A percentile compares a stretch with the other conserved stretches of the same genome.
phyloP scores from a whole-genome alignment of 92 coral and sea anemone genomes.

The Zoanthus gigantus region DNA sequence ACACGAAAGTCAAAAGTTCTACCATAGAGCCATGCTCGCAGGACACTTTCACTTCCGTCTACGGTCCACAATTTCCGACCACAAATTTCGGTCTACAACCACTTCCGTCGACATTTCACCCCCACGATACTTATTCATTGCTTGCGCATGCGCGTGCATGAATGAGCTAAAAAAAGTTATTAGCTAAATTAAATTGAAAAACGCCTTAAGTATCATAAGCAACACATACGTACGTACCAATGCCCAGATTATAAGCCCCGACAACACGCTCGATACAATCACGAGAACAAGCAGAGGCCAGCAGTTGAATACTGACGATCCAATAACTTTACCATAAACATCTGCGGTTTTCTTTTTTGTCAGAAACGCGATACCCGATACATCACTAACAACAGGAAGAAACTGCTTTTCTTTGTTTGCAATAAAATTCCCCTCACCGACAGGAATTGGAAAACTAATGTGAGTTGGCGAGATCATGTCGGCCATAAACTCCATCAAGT shows the following conservation, averaged over 20 bases:
- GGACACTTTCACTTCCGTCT: too few relatives aligned
- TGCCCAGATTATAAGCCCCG: slow-evolving; percentile 72
- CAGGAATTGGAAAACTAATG: slow-evolving; percentile 70
- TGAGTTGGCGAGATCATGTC: slow-evolving; percentile 57
- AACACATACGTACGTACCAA: slow-evolving; percentile 50
- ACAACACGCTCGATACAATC: slow-evolving; percentile 41
- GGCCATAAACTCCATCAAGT: slow-evolving; percentile 41
- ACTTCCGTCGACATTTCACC: too few relatives aligned
- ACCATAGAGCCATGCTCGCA: too few relatives aligned
- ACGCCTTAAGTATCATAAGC: too few relatives aligned
- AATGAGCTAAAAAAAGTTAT: too few relatives aligned
- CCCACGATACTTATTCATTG: too few relatives aligned
- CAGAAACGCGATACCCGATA: slow-evolving; percentile 57
- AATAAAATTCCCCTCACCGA: slow-evolving; percentile 1
- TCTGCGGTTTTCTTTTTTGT: slow-evolving; percentile 56
- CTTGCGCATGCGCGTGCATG: too few relatives aligned
- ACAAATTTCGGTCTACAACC: too few relatives aligned
- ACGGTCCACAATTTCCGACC: too few relatives aligned
- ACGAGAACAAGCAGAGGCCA: slow-evolving; percentile 68
- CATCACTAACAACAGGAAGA: slow-evolving; percentile 48
- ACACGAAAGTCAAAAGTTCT: too few relatives aligned
- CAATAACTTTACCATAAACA: slow-evolving; percentile 67
- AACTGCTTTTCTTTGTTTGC: slow-evolving; percentile 38
- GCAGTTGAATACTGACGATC: slow-evolving; percentile 62
- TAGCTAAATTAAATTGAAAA: too few relatives aligned